phyloP scores from a whole-genome alignment of 1,140 invertebrate species.

The Tetragnatha versicolor region DNA sequence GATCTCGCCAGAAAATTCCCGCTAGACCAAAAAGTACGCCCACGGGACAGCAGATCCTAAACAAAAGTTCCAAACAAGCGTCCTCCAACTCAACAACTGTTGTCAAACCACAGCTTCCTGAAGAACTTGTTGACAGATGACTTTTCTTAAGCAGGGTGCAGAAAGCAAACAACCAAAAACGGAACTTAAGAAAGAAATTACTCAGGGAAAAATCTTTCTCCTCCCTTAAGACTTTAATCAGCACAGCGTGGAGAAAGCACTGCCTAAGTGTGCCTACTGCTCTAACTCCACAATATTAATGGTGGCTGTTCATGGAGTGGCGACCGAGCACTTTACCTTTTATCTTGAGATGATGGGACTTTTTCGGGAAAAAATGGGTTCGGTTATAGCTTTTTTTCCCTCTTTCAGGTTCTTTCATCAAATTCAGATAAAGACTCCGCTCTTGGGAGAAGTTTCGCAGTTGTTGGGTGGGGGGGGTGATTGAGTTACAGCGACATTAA shows the following conservation, averaged over 20 bases:
- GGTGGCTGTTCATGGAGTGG: slow-evolving; percentile 3
- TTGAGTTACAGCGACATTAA: slow-evolving; percentile 22
- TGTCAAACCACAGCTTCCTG: background rate
- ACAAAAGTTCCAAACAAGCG: background rate
- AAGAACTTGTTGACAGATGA: slow-evolving; percentile 27
- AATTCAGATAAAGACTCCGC: slow-evolving; percentile 4
- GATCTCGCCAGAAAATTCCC: no score
- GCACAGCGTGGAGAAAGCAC: background rate
- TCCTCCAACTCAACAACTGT: background rate
- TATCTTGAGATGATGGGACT: slow-evolving; percentile 23
- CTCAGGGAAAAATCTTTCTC: background rate
- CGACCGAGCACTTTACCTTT: background rate
- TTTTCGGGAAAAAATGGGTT: slow-evolving; percentile 7
- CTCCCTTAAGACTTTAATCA: slow-evolving; percentile 28
- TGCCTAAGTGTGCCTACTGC: slow-evolving; percentile 3
- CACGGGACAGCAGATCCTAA: background rate
- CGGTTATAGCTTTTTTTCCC: background rate
- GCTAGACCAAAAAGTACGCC: no score
- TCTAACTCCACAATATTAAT: slow-evolving; percentile 25
- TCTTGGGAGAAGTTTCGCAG: background rate
- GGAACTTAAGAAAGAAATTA: background rate
- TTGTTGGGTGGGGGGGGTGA: background rate
- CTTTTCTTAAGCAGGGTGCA: background rate
- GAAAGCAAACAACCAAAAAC: slow-evolving; percentile 5
- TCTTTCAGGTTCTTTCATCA: background rate